Base-by-base conservation (phyloP, 64 coral and sea anemone genomes). In the Porites lutea region DNA sequence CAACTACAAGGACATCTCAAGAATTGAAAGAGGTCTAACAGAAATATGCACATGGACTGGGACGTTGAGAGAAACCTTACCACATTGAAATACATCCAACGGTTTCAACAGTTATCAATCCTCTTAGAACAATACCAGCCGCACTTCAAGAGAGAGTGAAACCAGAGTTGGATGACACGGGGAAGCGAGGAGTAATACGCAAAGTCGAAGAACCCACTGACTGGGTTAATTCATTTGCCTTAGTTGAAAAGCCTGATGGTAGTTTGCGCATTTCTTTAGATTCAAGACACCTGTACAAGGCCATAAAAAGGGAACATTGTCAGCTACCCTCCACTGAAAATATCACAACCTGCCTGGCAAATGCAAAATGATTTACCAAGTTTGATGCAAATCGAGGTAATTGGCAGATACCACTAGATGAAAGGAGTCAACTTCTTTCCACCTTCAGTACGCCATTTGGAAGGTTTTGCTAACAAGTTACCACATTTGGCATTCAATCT, bases 91-190 rank as follows among this genome's bases (percentile, higher is more conserved):
- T 37, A 37, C 27, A 37, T 37, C 27, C 27, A 37, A 90, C 74
- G 48, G 93, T 90, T 52, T 74, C 16, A 73, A 72, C 93, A 48
- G 88, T 87, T 7, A 37, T 90, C 53, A 87, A 87, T 46, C 88
- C 82, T n/a, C 72, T 74, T 18, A 55, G 82, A 87, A 90, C 72
- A 5, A 71, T 87, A 11, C 87, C 93, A 86, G 93, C 88, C 65
- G 93, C 88, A 48, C 93, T 95, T 70, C 59, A 80, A 15, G 79
- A 90, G 52, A 94, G 59, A 83, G 76, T 88, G 9, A 94, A 66
- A 55, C 0, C 5, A 47, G 70, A 81, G 46, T 62, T 89, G 12
- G 86, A 89, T 65, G 85, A 93, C 58, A 88, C 83, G 86, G 54
- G 89, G 53, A 89, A 49, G 15, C 12, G 75, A 78, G 45, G 75